Percentiles rank a stretch among this genome's conserved stretches.
phyloP scores from a whole-genome alignment of 2,113 vertebrate genomes.

The Copsychus sechellarum region DNA sequence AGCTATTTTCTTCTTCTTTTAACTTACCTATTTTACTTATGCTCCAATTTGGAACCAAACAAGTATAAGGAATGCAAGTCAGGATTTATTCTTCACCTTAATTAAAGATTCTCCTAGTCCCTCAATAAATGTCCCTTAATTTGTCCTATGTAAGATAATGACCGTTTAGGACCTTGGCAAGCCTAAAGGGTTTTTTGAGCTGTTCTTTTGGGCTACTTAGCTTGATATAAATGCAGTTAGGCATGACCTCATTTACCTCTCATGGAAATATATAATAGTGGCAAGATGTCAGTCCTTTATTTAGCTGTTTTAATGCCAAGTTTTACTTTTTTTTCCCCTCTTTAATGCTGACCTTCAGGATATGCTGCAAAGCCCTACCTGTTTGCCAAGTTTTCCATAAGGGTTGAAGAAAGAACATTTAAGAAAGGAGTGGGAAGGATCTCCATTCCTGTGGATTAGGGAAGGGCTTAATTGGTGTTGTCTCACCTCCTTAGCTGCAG shows the following conservation, averaged over 20 bases:
- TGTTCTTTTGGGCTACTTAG: conserved; percentile 39
- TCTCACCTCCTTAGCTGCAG: not conserved
- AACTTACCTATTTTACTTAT: not conserved
- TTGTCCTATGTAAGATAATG: conserved; percentile 46
- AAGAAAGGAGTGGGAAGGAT: not conserved
- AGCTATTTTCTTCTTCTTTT: not conserved
- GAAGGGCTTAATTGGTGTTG: not conserved
- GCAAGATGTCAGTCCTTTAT: conserved; percentile 22
- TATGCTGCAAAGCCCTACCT: not conserved
- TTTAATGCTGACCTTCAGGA: conserved; percentile 19
- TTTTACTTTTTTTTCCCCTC: not conserved
- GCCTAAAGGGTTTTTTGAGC: conserved; percentile 19
- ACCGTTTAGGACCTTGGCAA: conserved; percentile 42
- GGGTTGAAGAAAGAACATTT: not conserved
- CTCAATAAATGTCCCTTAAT: conserved; percentile 35
- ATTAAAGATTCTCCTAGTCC: conserved; percentile 21
- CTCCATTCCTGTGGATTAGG: not conserved
- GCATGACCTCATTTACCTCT: conserved; percentile 47
- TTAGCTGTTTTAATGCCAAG: not conserved
- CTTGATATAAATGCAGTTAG: conserved; percentile 44
- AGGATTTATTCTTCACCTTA: conserved; percentile 45
- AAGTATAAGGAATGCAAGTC: not conserved
- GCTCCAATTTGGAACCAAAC: not conserved
- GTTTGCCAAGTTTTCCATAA: not conserved
- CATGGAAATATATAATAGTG: conserved; percentile 20